Evolutionary conservation across 1,140 invertebrate species (phyloP).

Genomic region (Drosophila ohnishii): DNA sequence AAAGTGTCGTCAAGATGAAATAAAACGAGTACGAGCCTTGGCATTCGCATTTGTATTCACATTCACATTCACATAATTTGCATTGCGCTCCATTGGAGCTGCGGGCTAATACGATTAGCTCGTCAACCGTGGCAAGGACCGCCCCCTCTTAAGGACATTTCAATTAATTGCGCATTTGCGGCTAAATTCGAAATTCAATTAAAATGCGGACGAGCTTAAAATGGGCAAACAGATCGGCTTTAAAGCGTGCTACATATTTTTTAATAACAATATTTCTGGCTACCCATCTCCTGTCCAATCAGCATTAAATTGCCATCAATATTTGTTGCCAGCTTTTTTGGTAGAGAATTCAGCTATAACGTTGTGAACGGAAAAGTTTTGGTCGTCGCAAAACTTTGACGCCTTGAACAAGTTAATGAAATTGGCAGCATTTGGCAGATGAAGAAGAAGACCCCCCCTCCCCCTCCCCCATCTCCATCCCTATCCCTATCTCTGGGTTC

Average conservation of each 20-base stretch:
- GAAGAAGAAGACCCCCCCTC: constrained; percentile 14
- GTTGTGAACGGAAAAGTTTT: constrained; percentile 44
- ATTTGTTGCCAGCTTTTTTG: constrained; percentile 29
- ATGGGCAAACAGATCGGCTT: constrained; percentile 39
- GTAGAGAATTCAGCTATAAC: constrained; percentile 31
- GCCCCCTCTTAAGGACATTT: constrained; percentile 36
- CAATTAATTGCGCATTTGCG: constrained; percentile 75
- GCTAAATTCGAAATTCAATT: constrained; percentile 65
- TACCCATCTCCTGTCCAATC: constrained; percentile 46
- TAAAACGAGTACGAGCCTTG: constrained; percentile 30
- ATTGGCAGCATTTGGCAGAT: constrained; percentile 51
- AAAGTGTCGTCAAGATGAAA: constrained; percentile 42
- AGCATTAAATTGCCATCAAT: constrained; percentile 66
- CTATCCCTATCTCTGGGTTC: neutral
- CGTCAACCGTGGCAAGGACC: constrained; percentile 9
- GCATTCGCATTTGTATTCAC: constrained; percentile 25
- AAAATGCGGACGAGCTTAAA: constrained; percentile 63
- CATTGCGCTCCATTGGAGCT: constrained; percentile 48
- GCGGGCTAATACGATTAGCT: constrained; percentile 70
- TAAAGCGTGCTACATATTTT: constrained; percentile 23
- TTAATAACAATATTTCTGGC: constrained; percentile 12
- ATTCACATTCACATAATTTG: constrained; percentile 49
- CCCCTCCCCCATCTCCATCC: neutral
- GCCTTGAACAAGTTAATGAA: constrained; percentile 67
- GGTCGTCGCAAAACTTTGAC: constrained; percentile 44